Conservation (phyloP, 2,888 invertebrate genomes). For the Pachydiplax longipennis region DNA sequence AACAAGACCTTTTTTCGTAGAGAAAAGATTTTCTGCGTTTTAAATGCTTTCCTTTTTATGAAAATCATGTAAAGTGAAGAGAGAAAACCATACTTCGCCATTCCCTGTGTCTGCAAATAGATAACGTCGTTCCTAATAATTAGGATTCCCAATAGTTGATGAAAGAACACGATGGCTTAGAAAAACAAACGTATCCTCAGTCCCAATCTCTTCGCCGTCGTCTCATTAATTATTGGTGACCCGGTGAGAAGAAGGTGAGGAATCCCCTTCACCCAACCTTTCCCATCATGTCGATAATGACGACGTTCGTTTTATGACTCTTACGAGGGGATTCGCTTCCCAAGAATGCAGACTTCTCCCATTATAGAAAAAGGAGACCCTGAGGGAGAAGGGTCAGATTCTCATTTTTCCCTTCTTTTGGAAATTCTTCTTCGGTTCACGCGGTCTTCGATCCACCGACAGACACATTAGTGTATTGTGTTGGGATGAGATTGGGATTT, state of each 20-base stretch:
- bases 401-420: not conserved
- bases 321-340: not conserved
- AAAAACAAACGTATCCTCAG: too few species aligned
- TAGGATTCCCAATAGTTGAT: too few species aligned
- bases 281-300: constrained; percentile 44
- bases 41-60: too few species aligned
- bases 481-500: not conserved
- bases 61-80: too few species aligned
- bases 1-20: too few species aligned
- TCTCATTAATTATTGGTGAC: constrained; percentile 37
- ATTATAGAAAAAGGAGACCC: not conserved
- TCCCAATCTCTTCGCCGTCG: not conserved
- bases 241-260: not conserved
- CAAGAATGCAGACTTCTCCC: constrained; percentile 5
- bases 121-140: too few species aligned
- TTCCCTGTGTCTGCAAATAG: too few species aligned
- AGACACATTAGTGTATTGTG: not conserved
- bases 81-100: too few species aligned
- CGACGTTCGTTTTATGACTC: constrained; percentile 28
- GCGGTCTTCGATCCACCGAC: not conserved
- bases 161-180: too few species aligned
- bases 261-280: not conserved
- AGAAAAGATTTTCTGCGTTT: too few species aligned
- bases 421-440: not conserved
- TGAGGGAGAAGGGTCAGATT: not conserved